A percentile compares a stretch with the other conserved stretches of the same genome.
Conservation (phyloP, 2,888 invertebrate genomes). For the Chydorus sphaericus region DNA sequence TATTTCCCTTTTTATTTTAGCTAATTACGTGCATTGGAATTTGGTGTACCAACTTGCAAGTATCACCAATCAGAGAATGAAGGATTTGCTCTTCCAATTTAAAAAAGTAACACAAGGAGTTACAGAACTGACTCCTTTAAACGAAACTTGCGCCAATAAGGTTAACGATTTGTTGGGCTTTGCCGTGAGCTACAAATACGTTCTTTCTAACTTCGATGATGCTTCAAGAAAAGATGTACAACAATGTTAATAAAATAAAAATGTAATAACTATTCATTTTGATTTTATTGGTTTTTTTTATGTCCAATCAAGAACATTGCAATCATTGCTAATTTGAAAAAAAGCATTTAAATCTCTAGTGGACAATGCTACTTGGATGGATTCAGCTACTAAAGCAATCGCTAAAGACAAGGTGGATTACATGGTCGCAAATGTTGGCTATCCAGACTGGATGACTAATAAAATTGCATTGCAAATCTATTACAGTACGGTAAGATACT, state of each 20-base stretch:
- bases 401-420: slow-evolving; percentile 27
- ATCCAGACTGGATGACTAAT: slow-evolving; percentile 28
- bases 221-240: slow-evolving; percentile 19
- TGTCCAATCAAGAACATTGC: background rate
- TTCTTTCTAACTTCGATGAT: slow-evolving; percentile 19
- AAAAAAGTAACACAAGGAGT: slow-evolving; percentile 19
- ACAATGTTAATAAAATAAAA: too few relatives aligned
- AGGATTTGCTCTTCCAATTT: slow-evolving; percentile 20
- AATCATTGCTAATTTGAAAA: slow-evolving; percentile 9
- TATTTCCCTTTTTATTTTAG: too few relatives aligned
- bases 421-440: slow-evolving; percentile 28
- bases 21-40: slow-evolving; percentile 65
- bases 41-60: slow-evolving; percentile 17
- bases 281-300: background rate
- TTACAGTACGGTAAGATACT: slow-evolving; percentile 19
- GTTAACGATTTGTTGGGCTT: slow-evolving; percentile 20
- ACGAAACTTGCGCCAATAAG: slow-evolving; percentile 20
- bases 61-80: slow-evolving; percentile 19
- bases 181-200: slow-evolving; percentile 21
- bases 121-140: slow-evolving; percentile 17
- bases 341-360: slow-evolving; percentile 12
- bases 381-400: slow-evolving; percentile 23
- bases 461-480: slow-evolving; percentile 24
- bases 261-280: background rate
- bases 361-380: slow-evolving; percentile 27